These are phyloP conservation scores for Danionella cerebrum DNA, from an alignment of 2,113 vertebrate species.

Conservation along the genomic window DNA sequence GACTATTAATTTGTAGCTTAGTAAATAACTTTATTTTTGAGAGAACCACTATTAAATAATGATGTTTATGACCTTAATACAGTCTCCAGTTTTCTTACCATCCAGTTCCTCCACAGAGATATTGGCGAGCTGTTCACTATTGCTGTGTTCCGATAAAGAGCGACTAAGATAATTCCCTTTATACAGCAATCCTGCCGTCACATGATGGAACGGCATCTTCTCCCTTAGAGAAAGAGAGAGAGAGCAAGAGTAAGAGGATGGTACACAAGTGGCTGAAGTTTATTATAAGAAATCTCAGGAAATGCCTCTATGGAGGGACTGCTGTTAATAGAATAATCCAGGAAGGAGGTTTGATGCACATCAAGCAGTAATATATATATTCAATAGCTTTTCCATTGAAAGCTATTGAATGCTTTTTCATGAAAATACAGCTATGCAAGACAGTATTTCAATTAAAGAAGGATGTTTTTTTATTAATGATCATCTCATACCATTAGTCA, in stretches of 20 bases:
- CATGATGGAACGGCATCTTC: slow-evolving; percentile 99
- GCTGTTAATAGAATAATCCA: too few species aligned
- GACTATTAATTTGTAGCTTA: too few species aligned
- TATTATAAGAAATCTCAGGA: neutral
- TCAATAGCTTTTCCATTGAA: too few species aligned
- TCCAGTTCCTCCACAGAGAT: slow-evolving; percentile 94
- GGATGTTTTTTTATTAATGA: too few species aligned
- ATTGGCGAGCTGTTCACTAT: slow-evolving; percentile 88
- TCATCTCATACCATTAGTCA: too few species aligned
- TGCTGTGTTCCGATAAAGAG: slow-evolving; percentile 84
- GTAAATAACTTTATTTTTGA: neutral
- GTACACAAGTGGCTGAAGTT: too few species aligned
- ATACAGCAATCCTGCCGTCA: slow-evolving; percentile 95
- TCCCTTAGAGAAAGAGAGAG: slow-evolving; percentile 63
- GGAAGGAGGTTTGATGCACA: too few species aligned
- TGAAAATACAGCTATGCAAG: too few species aligned
- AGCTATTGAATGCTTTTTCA: too few species aligned
- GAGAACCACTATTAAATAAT: neutral
- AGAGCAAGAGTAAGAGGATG: neutral
- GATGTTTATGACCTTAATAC: neutral
- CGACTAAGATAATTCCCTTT: slow-evolving; percentile 96
- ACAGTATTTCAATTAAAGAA: too few species aligned
- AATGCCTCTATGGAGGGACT: neutral
- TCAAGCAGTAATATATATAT: too few species aligned
- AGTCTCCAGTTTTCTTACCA: slow-evolving; percentile 66